These are phyloP conservation scores for Drosophila incognita DNA, from an alignment of 2,888 invertebrate species.

Conservation along the genomic window DNA sequence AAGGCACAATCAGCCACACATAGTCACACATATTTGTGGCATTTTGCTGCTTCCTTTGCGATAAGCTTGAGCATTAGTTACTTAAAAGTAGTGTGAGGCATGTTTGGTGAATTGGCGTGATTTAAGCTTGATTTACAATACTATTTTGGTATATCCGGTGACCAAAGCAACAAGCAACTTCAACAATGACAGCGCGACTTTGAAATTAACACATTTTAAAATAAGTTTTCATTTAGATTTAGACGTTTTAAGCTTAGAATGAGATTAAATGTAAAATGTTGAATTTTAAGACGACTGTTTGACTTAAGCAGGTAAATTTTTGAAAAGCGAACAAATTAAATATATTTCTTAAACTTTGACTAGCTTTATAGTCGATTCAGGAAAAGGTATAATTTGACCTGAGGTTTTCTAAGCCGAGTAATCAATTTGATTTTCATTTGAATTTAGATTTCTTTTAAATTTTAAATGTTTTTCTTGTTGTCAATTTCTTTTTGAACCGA, in stretches of 20 bases:
- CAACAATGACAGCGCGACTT: neutral
- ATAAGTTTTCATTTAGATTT: neutral
- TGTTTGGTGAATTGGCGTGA: constrained; percentile 48
- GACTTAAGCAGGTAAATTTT: neutral
- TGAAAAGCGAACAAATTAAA: neutral
- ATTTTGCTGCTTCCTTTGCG: constrained; percentile 61
- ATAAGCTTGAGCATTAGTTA: constrained; percentile 61
- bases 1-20: constrained; percentile 12
- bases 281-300: neutral
- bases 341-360: neutral
- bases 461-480: too few relatives aligned
- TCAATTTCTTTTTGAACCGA: too few relatives aligned
- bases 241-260: neutral
- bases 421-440: neutral
- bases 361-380: neutral
- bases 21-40: constrained; percentile 56
- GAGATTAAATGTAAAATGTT: neutral
- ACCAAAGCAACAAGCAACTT: constrained; percentile 2
- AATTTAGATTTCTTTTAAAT: neutral
- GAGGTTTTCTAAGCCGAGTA: neutral
- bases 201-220: constrained; percentile 1
- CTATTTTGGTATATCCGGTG: constrained; percentile 34
- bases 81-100: constrained; percentile 40
- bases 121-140: constrained; percentile 55
- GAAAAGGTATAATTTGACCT: neutral